A percentile compares a stretch with the other conserved stretches of the same genome.
These are phyloP conservation scores for Nannospalax galili DNA, from an alignment of 2,113 vertebrate genomes.

Conservation along the genomic window DNA sequence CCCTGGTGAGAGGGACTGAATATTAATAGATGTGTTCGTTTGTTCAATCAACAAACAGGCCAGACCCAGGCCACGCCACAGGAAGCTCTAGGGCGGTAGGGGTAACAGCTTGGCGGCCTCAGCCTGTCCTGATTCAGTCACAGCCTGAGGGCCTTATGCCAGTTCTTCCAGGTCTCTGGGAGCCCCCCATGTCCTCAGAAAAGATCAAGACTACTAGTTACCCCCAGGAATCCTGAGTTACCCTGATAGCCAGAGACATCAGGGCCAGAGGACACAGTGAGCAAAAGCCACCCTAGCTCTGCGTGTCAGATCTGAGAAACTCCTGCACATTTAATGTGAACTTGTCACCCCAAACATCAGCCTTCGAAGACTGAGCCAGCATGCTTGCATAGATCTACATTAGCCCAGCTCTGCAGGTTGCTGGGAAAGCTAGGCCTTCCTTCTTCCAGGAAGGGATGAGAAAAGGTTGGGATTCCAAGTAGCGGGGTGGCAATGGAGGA, in stretches of 20 bases:
- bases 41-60: constrained; percentile 45
- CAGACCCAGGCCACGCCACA: neutral
- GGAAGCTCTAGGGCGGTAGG: neutral
- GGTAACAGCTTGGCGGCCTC: neutral
- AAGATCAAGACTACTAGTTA: neutral
- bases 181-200: rapidly evolving
- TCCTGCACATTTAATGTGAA: rapidly evolving
- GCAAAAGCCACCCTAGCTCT: rapidly evolving
- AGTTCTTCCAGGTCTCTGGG: neutral
- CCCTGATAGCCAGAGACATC: no score
- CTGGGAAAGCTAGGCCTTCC: neutral
- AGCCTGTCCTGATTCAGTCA: rapidly evolving
- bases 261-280: neutral
- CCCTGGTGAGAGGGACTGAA: neutral
- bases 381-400: neutral
- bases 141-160: rapidly evolving
- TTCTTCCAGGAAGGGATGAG: neutral
- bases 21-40: neutral
- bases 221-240: rapidly evolving
- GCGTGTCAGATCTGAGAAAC: neutral
- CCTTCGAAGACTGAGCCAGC: neutral
- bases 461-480: neutral
- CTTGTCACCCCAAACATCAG: rapidly evolving
- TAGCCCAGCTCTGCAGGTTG: rapidly evolving
- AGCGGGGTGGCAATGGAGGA: rapidly evolving